Base-by-base conservation (phyloP, 2,113 vertebrate genomes). In the Sula dactylatra region DNA sequence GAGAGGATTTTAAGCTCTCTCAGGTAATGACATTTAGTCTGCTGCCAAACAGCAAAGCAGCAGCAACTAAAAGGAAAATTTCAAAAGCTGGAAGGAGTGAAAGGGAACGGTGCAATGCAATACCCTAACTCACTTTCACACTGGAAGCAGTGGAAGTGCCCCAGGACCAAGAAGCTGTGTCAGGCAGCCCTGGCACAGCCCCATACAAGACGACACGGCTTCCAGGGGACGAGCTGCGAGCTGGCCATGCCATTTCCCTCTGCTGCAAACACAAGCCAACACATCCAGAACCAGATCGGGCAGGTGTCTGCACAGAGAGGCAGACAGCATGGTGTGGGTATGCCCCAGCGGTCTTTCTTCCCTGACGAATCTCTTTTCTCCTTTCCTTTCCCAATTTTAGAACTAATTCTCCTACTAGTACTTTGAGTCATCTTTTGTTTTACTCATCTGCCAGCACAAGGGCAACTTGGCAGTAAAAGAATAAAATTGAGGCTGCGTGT, bases 271-370 rank as follows among this genome's bases (percentile, higher is more conserved):
- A 61, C 14, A 67, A 34, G 44, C 10, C 31, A 44, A 5, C 14
- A 17, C 29, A 36, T 11, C 44, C 5, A 7, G n/a, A 82, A 47
- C 4, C 0, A 0, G 49, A 52, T 0, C 4, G 5, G 74, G 72
- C 55, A 84, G 7, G 25, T 24, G 59, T 24, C 50, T 16, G 62
- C 0, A 0, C 25, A 7, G 34, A 59, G 29, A 88, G 84, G 22
- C 0, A 15, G 24, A 31, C 31, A 65, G 66, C 13, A 13, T 1
- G 0, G 44, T 0, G 12, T 11, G 40, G 64, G 34, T 49, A 61
- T 0, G 0, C 3, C 32, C 55, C 59, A 21, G 49, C 7, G 45
- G 27, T 45, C 45, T 11, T 24, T 42, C 76, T 16, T 49, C 38
- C 62, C 59, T 31, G 11, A 45, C 13, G 73, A 16, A 83, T 42